These are phyloP conservation scores for Campylomormyrus tamandua DNA, from an alignment of 2,113 vertebrate genomes.

Conservation along the genomic window DNA sequence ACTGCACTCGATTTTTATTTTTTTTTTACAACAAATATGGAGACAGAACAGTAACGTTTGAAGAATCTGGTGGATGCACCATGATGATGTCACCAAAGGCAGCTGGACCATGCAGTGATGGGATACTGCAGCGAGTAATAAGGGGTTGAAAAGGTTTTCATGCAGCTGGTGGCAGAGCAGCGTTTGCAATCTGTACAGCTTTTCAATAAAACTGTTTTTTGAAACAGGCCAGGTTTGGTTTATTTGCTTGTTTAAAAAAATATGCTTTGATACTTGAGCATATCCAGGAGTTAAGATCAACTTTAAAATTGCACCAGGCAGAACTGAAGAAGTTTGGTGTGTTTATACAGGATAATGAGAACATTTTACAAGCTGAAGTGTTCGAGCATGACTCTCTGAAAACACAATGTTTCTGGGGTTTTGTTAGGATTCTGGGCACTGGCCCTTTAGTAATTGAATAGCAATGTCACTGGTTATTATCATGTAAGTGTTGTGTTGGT, in stretches of 20 bases:
- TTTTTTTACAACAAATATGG: not conserved
- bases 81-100: not conserved
- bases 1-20: conserved; percentile 2
- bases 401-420: not conserved
- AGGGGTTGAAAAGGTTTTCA: not conserved
- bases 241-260: not conserved
- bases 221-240: conserved; percentile 33
- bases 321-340: not conserved
- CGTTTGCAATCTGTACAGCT: conserved; percentile 47
- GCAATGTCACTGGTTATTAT: not conserved
- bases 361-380: not conserved
- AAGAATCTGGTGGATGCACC: conserved; percentile 2
- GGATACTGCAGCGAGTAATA: not conserved
- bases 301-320: not conserved
- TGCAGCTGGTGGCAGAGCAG: conserved; percentile 31
- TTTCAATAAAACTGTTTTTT: conserved; percentile 42
- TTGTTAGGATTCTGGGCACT: not conserved
- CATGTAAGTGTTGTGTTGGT: not conserved
- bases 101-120: conserved; percentile 26
- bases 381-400: not conserved
- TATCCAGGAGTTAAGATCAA: too few species aligned
- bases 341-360: not conserved
- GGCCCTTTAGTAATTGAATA: not conserved
- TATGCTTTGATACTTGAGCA: not conserved
- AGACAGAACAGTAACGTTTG: conserved; percentile 20